Evolutionary conservation across 2,888 invertebrate genomes (phyloP).

Genomic region (Pyralis farinalis): DNA sequence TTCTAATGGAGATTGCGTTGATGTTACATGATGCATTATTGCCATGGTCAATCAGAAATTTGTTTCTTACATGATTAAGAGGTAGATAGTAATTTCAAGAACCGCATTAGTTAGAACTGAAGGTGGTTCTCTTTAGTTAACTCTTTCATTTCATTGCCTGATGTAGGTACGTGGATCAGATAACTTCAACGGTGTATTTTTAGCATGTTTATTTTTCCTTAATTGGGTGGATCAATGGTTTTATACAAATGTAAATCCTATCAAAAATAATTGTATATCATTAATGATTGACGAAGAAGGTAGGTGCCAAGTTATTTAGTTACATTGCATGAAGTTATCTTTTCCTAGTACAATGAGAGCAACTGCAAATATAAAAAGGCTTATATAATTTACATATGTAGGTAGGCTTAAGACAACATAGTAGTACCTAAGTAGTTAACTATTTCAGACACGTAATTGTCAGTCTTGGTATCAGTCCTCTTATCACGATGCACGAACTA

Average conservation of each 20-base stretch:
- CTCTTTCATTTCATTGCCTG: no score
- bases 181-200: no score
- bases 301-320: neutral
- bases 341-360: conserved; percentile 10
- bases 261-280: no score
- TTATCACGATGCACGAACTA: conserved; percentile 62
- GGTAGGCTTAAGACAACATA: conserved; percentile 55
- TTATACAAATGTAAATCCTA: no score
- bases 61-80: conserved; percentile 67
- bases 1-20: no score
- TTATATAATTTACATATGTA: conserved; percentile 50
- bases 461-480: conserved; percentile 78
- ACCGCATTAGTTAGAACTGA: conserved; percentile 56
- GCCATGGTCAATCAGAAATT: conserved; percentile 37
- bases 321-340: conserved; percentile 12
- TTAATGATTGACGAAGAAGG: neutral
- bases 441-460: conserved; percentile 71
- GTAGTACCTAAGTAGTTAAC: conserved; percentile 49
- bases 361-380: conserved; percentile 51
- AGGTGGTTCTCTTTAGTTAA: conserved; percentile 26
- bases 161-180: no score
- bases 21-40: no score
- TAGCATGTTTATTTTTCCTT: no score
- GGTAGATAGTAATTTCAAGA: conserved; percentile 78
- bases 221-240: no score